Base-by-base conservation (phyloP, 2,888 invertebrate species). In the Lucinisca nassula region DNA sequence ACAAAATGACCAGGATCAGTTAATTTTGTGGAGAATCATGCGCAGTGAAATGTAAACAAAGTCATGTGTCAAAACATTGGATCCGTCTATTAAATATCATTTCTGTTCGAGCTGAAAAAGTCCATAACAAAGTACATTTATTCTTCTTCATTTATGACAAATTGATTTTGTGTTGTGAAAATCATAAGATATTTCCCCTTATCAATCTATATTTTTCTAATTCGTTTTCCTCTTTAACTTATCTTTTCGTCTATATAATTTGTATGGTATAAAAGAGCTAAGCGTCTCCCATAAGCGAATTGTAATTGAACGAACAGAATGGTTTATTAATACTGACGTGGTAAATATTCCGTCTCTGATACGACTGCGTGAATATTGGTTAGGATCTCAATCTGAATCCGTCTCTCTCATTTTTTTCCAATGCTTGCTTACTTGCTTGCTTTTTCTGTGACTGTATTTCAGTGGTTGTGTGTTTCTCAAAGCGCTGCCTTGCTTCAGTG, bases 291-390 rank as follows among this genome's bases (percentile, higher is more conserved):
- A 67, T 67, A 67, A 67, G 67, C 67, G 67, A 35, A 8, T 24
- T 27, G 67, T 67, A 67, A 67, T 67, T 67, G 67, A 67, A 67
- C 30, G 67, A 67, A 67, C 67, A 67, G 67, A 67, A 67, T 67
- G 35, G 35, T 67, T 67, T 67, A 67, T 67, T 67, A 67, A 67
- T 30, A 35, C 67, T 35, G 67, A 67, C 67, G 67, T 35, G 14
- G 35, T 67, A 35, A 67, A 67, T 67, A 67, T 21, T 35, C 67
- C 32, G 27, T 67, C 35, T 67, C 35, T 67, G 67, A 67, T 67
- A 67, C 14, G 21, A 21, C 35, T 67, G 67, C 67, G 67, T 67
- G 67, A 35, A 67, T 67, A 35, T 30, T 67, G 35, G 67, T 67
- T 67, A 35, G 67, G 21, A 35, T 12, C 32, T 35, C 35, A 67